Percentiles rank a stretch among this genome's conserved stretches.
Conservation (phyloP, 2,113 vertebrate genomes). For the Psephotus haematonotus region DNA sequence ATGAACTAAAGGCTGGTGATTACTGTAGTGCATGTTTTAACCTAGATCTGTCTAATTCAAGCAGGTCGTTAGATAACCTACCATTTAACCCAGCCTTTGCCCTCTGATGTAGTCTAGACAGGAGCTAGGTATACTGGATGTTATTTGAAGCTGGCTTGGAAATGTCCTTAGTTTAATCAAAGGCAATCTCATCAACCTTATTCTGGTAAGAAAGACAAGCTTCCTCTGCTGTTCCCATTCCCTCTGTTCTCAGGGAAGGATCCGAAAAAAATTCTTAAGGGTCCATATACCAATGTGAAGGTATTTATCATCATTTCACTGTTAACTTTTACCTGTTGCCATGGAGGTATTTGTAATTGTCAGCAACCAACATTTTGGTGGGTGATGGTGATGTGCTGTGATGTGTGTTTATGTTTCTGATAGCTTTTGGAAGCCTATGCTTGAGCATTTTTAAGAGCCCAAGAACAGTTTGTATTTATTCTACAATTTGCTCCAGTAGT, state of each 20-base stretch:
- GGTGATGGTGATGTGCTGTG: neutral
- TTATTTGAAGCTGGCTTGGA: neutral
- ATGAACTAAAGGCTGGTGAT: neutral
- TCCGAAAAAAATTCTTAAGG: neutral
- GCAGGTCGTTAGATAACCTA: neutral
- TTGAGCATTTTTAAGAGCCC: neutral
- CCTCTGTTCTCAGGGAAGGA: neutral
- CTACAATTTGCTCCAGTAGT: neutral
- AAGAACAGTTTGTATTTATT: constrained; percentile 39
- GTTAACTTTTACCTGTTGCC: neutral
- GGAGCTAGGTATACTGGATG: neutral
- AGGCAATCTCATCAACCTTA: neutral
- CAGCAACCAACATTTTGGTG: neutral
- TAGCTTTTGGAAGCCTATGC: neutral
- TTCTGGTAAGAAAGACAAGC: neutral
- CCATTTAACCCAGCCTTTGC: neutral
- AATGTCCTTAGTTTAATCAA: neutral
- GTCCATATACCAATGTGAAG: neutral
- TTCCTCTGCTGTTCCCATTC: neutral
- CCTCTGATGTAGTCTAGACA: neutral
- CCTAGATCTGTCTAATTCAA: neutral
- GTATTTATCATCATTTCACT: neutral
- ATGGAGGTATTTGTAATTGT: neutral
- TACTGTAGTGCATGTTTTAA: neutral
- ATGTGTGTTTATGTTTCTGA: neutral